Evolutionary conservation across 2,888 invertebrate genomes (phyloP).

Genomic region (Ischnura elegans): DNA sequence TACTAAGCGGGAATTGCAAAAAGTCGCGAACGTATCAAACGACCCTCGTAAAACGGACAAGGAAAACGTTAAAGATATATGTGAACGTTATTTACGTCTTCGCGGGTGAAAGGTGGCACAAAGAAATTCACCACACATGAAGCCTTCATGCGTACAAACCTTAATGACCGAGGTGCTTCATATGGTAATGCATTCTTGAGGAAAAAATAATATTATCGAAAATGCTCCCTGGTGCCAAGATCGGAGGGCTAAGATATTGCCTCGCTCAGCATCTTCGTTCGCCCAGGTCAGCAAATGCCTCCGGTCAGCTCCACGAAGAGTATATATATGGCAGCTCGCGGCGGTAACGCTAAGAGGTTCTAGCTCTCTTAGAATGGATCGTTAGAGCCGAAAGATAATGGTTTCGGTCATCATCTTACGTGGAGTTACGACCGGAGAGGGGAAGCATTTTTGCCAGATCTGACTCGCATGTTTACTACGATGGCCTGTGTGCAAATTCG

Average conservation of each 20-base stretch:
- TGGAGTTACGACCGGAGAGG: not conserved
- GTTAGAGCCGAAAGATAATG: not conserved
- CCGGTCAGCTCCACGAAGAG: not conserved
- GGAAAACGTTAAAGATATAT: too few relatives aligned
- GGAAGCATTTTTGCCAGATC: not conserved
- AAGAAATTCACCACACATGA: too few relatives aligned
- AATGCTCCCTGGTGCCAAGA: not conserved
- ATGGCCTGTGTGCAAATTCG: not conserved
- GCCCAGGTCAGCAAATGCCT: not conserved
- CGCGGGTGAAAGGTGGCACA: too few relatives aligned
- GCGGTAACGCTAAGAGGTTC: not conserved
- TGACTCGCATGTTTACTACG: not conserved
- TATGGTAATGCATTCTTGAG: too few relatives aligned
- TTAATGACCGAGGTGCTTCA: too few relatives aligned
- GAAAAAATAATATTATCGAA: not conserved
- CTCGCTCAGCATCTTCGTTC: not conserved
- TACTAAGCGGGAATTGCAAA: too few relatives aligned
- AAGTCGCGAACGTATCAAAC: too few relatives aligned
- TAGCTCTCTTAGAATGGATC: not conserved
- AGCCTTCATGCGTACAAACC: too few relatives aligned
- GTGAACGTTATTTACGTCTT: too few relatives aligned
- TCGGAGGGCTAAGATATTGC: not conserved
- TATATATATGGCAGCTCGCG: not conserved
- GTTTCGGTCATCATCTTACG: not conserved
- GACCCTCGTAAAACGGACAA: too few relatives aligned